Conservation (phyloP, 2,797 vertebrate genomes). For the Diglossa cyanea region DNA sequence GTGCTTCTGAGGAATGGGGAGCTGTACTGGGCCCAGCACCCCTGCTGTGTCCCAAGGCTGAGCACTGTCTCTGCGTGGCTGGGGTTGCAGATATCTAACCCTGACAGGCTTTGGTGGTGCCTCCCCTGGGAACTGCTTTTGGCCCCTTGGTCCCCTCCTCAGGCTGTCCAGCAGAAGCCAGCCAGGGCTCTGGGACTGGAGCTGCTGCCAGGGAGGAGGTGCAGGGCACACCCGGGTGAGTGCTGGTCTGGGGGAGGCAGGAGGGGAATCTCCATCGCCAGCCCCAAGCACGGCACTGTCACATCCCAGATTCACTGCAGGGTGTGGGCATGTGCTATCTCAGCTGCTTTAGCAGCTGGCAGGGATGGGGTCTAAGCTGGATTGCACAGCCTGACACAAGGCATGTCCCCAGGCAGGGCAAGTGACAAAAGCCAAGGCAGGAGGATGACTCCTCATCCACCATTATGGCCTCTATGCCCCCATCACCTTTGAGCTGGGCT, state of each 20-base stretch:
- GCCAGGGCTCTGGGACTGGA: background rate
- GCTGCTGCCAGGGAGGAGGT: background rate
- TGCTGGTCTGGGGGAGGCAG: background rate
- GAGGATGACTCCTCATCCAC: background rate
- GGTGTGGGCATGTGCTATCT: background rate
- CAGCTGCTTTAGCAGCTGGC: background rate
- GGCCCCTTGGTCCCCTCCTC: background rate
- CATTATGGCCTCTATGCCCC: rapidly evolving
- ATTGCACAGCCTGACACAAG: rapidly evolving
- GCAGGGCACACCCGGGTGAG: rapidly evolving
- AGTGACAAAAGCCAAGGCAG: background rate
- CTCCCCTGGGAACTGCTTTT: background rate
- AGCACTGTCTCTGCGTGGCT: background rate
- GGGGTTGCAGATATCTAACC: background rate
- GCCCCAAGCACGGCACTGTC: background rate
- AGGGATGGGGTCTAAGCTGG: background rate
- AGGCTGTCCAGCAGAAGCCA: background rate
- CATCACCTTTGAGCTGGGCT: background rate
- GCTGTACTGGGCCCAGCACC: background rate
- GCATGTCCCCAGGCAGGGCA: background rate
- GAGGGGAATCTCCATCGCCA: background rate
- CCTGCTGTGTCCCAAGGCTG: rapidly evolving
- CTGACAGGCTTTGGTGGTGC: background rate
- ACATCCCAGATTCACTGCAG: background rate
- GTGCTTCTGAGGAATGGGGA: background rate